Base-by-base conservation (phyloP, 1,140 invertebrate genomes). In the Drosophila oshimai region DNA sequence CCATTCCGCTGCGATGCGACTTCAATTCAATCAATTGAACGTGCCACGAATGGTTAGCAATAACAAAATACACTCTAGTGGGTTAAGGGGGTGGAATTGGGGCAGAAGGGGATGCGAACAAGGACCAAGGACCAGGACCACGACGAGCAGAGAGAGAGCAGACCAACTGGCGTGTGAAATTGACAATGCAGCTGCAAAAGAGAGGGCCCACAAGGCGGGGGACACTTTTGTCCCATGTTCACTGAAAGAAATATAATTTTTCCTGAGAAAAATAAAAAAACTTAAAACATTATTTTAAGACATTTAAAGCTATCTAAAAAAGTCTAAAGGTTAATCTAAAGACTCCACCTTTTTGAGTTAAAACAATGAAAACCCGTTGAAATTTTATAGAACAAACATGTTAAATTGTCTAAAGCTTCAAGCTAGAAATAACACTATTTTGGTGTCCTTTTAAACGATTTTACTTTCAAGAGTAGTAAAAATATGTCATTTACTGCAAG, bases 1-100 rank as follows among this genome's bases (percentile, higher is more conserved):
- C 58, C 61, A 49, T 65, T 53, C 46, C 31, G 20, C 47, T 61
- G 69, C 49, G 61, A 39, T 54, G 74, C 79, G 74, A 79, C 81
- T 86, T 86, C 81, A 86, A 87, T 86, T 86, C 80, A 86, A 86
- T 86, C 80, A 86, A 86, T 87, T 86, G 80, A 86, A 86, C 80
- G 80, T 86, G 80, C 80, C 81, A 74, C 75, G 80, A 86, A 73
- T 86, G 79, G 79, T 64, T 79, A 76, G 79, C 79, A 70, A 77
- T 72, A 72, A 72, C 78, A 83, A 81, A 81, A 83, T 80, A 67
- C 45, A 46, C 68, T 42, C 37, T 22, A 15, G 15, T 28, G 53
- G 15, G 10, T 6, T 37, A 41, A 33, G 50, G 4, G 58, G 47
- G 39, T 12, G 26, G 4, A 6, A 7, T 4, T 9, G 17, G 36